phyloP scores from a whole-genome alignment of 2,113 vertebrate genomes.

The Canis aureus region DNA sequence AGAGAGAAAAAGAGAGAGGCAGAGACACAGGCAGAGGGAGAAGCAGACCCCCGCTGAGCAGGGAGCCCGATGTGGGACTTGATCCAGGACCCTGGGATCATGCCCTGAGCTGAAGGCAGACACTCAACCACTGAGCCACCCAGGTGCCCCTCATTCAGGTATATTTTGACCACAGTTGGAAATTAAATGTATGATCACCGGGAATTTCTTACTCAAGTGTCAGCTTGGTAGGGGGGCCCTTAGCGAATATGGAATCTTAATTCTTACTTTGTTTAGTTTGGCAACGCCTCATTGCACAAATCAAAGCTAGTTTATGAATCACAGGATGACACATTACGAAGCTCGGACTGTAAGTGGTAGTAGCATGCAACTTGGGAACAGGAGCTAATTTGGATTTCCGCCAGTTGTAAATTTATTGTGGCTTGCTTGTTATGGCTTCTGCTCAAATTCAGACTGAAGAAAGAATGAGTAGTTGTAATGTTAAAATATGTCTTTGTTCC shows the following conservation, averaged over 20 bases:
- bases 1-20: no score
- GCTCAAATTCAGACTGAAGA: conserved; percentile 45
- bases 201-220: not conserved
- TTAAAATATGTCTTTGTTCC: conserved; percentile 10
- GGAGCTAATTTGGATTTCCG: not conserved
- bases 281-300: not conserved
- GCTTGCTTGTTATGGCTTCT: conserved; percentile 24
- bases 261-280: not conserved
- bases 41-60: no score
- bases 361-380: not conserved
- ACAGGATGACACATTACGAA: not conserved
- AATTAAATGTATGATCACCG: not conserved
- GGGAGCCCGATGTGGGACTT: no score
- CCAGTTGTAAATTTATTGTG: conserved; percentile 4
- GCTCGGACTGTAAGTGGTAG: not conserved
- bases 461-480: not conserved
- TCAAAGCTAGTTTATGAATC: not conserved
- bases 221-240: not conserved
- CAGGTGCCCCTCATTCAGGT: not conserved
- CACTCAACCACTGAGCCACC: no score
- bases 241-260: not conserved
- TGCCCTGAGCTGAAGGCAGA: no score
- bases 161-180: not conserved
- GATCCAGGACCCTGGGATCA: no score
- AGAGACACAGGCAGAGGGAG: no score